Evolutionary conservation across 2,888 invertebrate genomes (phyloP).

Genomic region (Amphipoea lucens): DNA sequence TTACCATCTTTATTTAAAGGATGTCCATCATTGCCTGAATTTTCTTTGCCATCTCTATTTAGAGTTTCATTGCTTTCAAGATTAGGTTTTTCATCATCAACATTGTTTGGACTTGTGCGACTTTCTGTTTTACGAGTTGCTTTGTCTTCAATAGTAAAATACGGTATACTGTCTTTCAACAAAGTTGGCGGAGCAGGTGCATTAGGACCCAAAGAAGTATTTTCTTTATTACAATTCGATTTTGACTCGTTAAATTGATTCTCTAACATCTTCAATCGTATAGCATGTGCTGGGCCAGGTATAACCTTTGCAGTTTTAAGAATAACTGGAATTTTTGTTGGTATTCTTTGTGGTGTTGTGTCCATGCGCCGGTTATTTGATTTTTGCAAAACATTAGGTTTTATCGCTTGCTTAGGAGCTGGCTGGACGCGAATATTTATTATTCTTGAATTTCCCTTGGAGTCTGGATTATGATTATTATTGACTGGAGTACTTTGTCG

Average conservation of each 20-base stretch:
- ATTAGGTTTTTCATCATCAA: neutral
- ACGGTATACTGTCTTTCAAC: slow-evolving; percentile 14
- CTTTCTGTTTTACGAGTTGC: slow-evolving; percentile 7
- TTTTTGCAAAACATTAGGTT: slow-evolving; percentile 20
- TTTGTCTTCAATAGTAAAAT: slow-evolving; percentile 47
- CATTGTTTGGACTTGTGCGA: neutral
- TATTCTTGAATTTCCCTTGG: slow-evolving; percentile 26
- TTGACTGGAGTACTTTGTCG: slow-evolving; percentile 39
- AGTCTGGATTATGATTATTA: slow-evolving; percentile 9
- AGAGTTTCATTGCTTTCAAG: slow-evolving; percentile 7
- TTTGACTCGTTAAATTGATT: slow-evolving; percentile 5
- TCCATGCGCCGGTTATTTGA: slow-evolving; percentile 8
- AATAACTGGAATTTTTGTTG: slow-evolving; percentile 51
- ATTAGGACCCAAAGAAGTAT: neutral
- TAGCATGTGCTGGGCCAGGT: slow-evolving; percentile 35
- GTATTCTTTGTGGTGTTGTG: slow-evolving; percentile 35
- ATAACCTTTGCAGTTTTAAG: slow-evolving; percentile 42
- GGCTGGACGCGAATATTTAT: slow-evolving; percentile 20
- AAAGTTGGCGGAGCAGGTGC: neutral
- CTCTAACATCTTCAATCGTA: slow-evolving; percentile 42
- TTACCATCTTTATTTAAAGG: neutral
- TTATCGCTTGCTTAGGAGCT: neutral
- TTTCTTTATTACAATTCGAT: slow-evolving; percentile 17
- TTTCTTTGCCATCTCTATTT: slow-evolving; percentile 9
- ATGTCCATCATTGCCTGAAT: neutral